phyloP scores from a whole-genome alignment of 2,113 vertebrate genomes.

The cat (Felis catus) region DNA sequence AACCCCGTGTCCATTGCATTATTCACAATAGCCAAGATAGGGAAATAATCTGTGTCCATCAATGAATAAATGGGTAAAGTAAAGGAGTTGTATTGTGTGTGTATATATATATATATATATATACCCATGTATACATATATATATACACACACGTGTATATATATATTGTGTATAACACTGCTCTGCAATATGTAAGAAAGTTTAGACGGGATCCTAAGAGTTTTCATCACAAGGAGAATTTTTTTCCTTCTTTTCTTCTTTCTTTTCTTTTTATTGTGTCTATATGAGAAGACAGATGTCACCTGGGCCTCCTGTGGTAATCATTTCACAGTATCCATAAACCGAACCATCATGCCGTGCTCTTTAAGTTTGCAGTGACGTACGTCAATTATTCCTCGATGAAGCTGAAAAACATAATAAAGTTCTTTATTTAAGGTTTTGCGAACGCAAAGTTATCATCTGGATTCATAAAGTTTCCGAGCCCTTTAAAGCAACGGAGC shows the following conservation, averaged over 20 bases:
- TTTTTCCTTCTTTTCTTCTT: background rate
- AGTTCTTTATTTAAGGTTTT: conserved; percentile 3
- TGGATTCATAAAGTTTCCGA: background rate
- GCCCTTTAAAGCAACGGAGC: background rate
- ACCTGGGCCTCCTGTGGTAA: background rate
- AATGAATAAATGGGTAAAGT: background rate
- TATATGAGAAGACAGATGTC: background rate
- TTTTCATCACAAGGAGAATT: background rate
- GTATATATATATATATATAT: no score
- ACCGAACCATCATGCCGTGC: background rate
- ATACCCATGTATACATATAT: no score
- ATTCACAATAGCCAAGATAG: background rate
- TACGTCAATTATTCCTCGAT: background rate
- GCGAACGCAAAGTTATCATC: background rate
- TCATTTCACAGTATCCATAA: background rate
- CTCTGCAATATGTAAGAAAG: background rate
- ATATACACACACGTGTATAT: no score
- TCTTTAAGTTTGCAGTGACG: background rate
- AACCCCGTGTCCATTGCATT: background rate
- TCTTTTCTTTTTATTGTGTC: background rate
- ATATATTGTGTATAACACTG: background rate
- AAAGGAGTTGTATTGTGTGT: background rate
- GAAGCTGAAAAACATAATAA: background rate
- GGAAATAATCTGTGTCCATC: background rate
- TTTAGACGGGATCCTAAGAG: background rate